Base-by-base conservation (phyloP, 2,797 vertebrate genomes). In the Pygocentrus nattereri region DNA sequence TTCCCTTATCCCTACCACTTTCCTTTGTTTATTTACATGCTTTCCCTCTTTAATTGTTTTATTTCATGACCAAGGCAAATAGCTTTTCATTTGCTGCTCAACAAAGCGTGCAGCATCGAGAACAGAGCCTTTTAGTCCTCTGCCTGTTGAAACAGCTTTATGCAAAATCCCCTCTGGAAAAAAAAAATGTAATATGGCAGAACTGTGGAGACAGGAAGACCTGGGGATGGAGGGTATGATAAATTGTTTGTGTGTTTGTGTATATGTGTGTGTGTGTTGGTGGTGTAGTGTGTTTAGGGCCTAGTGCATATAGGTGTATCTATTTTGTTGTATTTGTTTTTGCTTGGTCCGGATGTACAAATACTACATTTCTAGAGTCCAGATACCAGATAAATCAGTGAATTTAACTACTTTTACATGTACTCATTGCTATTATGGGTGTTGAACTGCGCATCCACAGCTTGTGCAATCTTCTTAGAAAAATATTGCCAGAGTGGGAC, bases 151-250 rank as follows among this genome's bases (percentile, higher is more conserved):
- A 49, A 59, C 69, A 67, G 69, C 81, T 58, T 58, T 62, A 61
- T 78, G 74, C 68, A 70, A 87, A 88, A 82, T 78, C 74, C 85
- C 85, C 76, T 71, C 49, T 67, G 75, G 69, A 73, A 65, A 67
- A 76, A 59, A 76, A 50, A 4, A 21, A 49, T 27, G 34, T 78
- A 59, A 73, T 64, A 71, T 27, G 62, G 58, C 74, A 72, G 59
- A 69, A 76, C 54, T 19, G 44, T 74, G 54, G 25, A n/a, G 56
- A 58, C 30, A 44, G 54, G 54, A 23, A 70, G 52, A 69, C 65
- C 58, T 23, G 50, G 62, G 16, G 38, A 64, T 10, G 19, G 30
- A 34, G 38, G 50, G 44, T 41, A 64, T 2, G 70, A 34, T 54
- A 21, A 38, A 41, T 21, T 76, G 58, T 82, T 74, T 69, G 79